Base-by-base conservation (phyloP, 2,888 invertebrate genomes). In the Monochamus alternatus region DNA sequence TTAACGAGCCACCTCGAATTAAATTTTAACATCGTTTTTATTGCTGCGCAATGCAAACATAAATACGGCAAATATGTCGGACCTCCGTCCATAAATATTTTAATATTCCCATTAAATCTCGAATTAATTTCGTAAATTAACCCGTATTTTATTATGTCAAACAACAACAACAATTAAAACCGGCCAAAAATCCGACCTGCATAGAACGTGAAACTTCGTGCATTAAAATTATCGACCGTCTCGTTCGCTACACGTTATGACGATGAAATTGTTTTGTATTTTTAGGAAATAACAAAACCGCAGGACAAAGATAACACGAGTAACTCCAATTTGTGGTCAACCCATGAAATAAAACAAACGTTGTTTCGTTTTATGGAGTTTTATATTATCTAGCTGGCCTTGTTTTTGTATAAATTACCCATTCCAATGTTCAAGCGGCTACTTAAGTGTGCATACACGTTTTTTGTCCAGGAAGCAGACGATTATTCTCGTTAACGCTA, bases 81-180 rank as follows among this genome's bases (percentile, higher is more conserved):
- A 14, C 14, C 43, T 47, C 12, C 62, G 44, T 47, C 47, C 22
- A 44, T 64, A 69, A 69, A 60, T 43, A 59, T 60, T 71, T 69
- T 69, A 69, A 60, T 69, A 43, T 44, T 14, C 60, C 38, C 60
- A 32, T 69, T 43, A 69, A 69, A 51, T 43, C 58, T 22, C 43
- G 58, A 68, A 68, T 68, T 69, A 69, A 69, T 68, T 59, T 68
- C 51, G 38, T n/a, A 51, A 69, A 69, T 69, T 60, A 60, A 60
- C 69, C 65, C 65, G 47, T 14, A 47, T 66, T 66, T 66, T 51
- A 66, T 66, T 66, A 47, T 47, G 65, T n/a, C 51, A 12, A 22
- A 5, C 47, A 30, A 22, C 55, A 22, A 55, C 55, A 66, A 66
- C 14, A 66, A 66, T 51, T 66, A 31, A 51, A 51, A 51, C 31